These are phyloP conservation scores for Teleogryllus oceanicus DNA, from an alignment of 2,888 invertebrate genomes.

Conservation along the genomic window DNA sequence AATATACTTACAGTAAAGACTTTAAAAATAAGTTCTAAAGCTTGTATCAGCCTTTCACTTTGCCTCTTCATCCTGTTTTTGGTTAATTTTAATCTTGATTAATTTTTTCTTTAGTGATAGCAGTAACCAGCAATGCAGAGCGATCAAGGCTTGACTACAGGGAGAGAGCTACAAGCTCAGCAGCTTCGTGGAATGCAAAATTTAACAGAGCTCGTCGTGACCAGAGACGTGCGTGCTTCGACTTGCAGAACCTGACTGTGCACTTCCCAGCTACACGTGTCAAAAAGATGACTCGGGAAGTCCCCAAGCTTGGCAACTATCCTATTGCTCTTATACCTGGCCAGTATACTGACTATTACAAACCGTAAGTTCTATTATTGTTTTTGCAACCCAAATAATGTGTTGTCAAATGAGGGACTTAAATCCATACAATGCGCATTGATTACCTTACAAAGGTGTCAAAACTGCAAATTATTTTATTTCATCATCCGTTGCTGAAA, in stretches of 20 bases:
- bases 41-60: no score
- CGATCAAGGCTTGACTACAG: slow-evolving; percentile 58
- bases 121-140: slow-evolving; percentile 35
- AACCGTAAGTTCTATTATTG: slow-evolving; percentile 51
- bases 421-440: no score
- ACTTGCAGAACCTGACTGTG: slow-evolving; percentile 86
- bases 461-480: no score
- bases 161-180: slow-evolving; percentile 78
- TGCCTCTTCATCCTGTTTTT: background rate
- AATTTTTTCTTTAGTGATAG: slow-evolving; percentile 33
- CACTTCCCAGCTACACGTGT: slow-evolving; percentile 60
- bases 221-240: slow-evolving; percentile 77
- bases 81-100: background rate
- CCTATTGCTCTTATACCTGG: slow-evolving; percentile 93
- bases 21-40: no score
- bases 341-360: slow-evolving; percentile 89
- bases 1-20: no score
- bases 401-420: no score
- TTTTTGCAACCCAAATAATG: background rate
- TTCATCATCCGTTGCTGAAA: no score
- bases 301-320: slow-evolving; percentile 64
- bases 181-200: slow-evolving; percentile 83
- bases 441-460: no score
- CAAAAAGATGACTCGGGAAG: slow-evolving; percentile 45
- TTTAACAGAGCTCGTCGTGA: slow-evolving; percentile 76